phyloP scores from a whole-genome alignment of 2,797 vertebrate species.

The Pelobates cultripes region DNA sequence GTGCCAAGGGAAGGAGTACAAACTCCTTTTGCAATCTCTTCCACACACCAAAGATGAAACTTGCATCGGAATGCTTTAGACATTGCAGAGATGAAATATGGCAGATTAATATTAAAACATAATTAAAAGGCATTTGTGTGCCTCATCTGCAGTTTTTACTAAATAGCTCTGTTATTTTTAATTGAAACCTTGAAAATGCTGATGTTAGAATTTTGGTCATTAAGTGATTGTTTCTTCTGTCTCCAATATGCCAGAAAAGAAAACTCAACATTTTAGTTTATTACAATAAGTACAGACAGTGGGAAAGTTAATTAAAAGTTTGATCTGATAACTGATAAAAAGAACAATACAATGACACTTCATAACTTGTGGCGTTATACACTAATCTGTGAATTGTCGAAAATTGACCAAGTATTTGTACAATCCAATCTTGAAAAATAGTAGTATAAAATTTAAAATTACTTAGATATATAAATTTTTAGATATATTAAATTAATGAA shows the following conservation, averaged over 20 bases:
- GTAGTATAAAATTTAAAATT: no score
- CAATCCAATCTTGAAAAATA: no score
- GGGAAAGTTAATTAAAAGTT: not conserved
- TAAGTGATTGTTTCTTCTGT: not conserved
- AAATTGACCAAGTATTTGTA: no score
- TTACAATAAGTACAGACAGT: not conserved
- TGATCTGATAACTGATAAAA: slow-evolving; percentile 7
- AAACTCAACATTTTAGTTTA: not conserved
- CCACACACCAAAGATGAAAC: not conserved
- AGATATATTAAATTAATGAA: no score
- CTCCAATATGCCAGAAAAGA: not conserved
- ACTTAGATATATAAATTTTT: no score
- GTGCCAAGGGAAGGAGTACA: not conserved
- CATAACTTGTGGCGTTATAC: no score
- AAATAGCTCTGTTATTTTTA: slow-evolving; percentile 25
- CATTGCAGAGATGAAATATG: slow-evolving; percentile 14
- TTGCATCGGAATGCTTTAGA: slow-evolving; percentile 6
- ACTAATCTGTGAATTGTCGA: no score
- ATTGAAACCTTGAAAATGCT: slow-evolving; percentile 32
- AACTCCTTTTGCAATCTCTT: no score
- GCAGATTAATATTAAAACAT: slow-evolving; percentile 23
- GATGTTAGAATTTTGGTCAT: slow-evolving; percentile 14
- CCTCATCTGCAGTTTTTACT: slow-evolving; percentile 2
- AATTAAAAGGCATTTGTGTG: slow-evolving; percentile 23
- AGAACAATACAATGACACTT: no score